Evolutionary conservation across 2,113 vertebrate genomes (phyloP).

Genomic region (Girardinichthys multiradiatus): DNA sequence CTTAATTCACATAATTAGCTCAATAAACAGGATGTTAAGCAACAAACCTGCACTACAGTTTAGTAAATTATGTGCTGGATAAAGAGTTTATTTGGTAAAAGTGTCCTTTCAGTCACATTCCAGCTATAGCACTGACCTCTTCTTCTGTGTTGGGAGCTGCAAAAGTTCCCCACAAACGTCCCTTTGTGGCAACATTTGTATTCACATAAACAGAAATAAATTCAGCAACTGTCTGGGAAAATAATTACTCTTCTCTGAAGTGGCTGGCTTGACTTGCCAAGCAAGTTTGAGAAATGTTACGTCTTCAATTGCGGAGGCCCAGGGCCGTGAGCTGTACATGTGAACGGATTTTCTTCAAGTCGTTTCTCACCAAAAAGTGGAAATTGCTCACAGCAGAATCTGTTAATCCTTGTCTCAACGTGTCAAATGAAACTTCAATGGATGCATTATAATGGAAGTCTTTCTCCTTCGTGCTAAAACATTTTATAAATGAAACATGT

Average conservation of each 20-base stretch:
- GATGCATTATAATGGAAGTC: no score
- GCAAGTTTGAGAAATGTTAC: neutral
- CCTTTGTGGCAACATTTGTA: neutral
- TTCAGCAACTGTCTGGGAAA: neutral
- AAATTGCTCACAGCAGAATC: no score
- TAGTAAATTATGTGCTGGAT: neutral
- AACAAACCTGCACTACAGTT: neutral
- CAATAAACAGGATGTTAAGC: neutral
- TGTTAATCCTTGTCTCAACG: no score
- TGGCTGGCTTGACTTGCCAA: neutral
- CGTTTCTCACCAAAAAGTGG: no score
- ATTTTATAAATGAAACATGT: neutral
- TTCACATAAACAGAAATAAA: neutral
- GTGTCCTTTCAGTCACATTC: neutral
- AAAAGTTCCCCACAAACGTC: neutral
- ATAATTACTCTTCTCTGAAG: neutral
- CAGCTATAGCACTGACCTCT: no score
- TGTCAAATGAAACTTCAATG: no score
- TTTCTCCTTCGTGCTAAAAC: neutral
- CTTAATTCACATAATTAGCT: neutral
- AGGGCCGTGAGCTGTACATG: no score
- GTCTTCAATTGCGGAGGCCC: neutral
- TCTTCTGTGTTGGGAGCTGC: no score
- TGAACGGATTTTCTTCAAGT: neutral
- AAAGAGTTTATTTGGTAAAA: neutral